Conservation (phyloP, 2,888 invertebrate genomes). For the Synergus umbraculus region DNA sequence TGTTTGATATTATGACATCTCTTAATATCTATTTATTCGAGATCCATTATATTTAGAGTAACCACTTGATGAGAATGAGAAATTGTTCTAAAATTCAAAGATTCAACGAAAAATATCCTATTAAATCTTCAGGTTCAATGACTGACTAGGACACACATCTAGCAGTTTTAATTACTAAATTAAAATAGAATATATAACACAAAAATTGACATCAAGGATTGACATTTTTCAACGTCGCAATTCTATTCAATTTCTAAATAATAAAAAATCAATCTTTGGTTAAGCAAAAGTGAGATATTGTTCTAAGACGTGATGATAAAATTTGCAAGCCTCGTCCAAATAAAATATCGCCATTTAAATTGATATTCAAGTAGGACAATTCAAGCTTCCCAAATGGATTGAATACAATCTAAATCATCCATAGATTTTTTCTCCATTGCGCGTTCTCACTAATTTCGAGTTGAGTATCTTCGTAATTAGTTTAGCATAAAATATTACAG, state of each 20-base stretch:
- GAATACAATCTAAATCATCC: not conserved
- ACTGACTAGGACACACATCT: conserved; percentile 73
- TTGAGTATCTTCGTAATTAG: not conserved
- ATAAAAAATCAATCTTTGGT: conserved; percentile 44
- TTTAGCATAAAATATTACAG: not conserved
- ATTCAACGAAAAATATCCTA: conserved; percentile 21
- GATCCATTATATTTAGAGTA: conserved; percentile 14
- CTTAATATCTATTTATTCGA: not conserved
- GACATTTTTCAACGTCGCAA: not conserved
- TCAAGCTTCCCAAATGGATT: not conserved
- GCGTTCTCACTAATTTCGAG: not conserved
- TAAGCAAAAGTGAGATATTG: conserved; percentile 17
- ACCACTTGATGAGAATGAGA: not conserved
- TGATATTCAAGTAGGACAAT: conserved; percentile 5
- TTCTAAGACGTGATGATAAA: not conserved
- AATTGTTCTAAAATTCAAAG: conserved; percentile 44
- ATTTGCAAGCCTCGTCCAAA: not conserved
- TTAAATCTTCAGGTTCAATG: conserved; percentile 57
- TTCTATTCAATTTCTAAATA: conserved; percentile 2
- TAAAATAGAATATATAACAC: conserved; percentile 31
- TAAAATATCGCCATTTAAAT: not conserved
- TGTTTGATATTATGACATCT: conserved; percentile 29
- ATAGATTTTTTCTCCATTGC: conserved; percentile 3
- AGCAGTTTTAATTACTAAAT: not conserved
- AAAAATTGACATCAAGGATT: conserved; percentile 13